Evolutionary conservation across 2,113 vertebrate species (phyloP).

Genomic region (Pedionomus torquatus): DNA sequence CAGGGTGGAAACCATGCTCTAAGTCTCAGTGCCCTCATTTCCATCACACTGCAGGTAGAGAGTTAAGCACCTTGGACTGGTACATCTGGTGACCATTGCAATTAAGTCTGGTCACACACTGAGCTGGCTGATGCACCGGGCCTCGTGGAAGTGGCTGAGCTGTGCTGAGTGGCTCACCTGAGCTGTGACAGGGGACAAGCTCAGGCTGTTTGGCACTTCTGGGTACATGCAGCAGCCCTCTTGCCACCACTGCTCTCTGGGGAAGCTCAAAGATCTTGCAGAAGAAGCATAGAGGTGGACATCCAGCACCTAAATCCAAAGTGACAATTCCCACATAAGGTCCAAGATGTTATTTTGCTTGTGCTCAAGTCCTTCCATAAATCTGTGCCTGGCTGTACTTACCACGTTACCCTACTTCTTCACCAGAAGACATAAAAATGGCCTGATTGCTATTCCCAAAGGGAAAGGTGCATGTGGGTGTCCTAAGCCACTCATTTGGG

Average conservation of each 20-base stretch:
- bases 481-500: no score
- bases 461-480: rapidly evolving
- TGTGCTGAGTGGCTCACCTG: no score
- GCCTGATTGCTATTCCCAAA: not conserved
- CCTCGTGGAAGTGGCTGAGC: not conserved
- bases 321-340: not conserved
- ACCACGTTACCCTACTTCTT: not conserved
- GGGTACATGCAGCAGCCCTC: not conserved
- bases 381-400: not conserved
- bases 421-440: not conserved
- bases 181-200: not conserved
- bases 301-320: not conserved
- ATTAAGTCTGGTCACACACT: rapidly evolving
- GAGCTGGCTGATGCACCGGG: not conserved
- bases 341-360: not conserved
- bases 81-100: not conserved
- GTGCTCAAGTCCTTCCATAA: not conserved
- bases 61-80: not conserved
- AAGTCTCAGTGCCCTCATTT: not conserved
- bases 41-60: not conserved
- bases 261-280: not conserved
- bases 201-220: rapidly evolving
- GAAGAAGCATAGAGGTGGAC: not conserved
- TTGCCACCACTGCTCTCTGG: not conserved
- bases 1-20: not conserved